These are phyloP conservation scores for Orthosia cruda DNA, from an alignment of 2,888 invertebrate species.

Conservation along the genomic window DNA sequence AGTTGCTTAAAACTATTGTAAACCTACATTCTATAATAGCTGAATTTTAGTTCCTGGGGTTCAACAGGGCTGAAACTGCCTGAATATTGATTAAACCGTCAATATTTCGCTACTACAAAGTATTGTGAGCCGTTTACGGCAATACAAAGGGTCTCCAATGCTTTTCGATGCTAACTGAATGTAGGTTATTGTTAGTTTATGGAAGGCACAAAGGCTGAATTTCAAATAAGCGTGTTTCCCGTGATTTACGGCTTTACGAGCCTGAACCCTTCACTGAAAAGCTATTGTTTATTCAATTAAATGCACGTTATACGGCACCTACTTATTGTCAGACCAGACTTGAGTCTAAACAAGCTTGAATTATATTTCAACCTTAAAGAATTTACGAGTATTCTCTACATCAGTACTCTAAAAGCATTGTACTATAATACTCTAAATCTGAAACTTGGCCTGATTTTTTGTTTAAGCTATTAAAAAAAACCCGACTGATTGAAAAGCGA, in stretches of 20 bases:
- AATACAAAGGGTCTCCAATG: constrained; percentile 50
- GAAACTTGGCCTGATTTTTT: no score
- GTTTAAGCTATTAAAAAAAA: no score
- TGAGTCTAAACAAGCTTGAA: constrained; percentile 5
- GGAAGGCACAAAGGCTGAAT: constrained; percentile 65
- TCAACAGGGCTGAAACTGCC: constrained; percentile 14
- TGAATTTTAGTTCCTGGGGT: background rate
- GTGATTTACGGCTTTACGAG: constrained; percentile 79
- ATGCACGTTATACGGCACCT: constrained; percentile 53
- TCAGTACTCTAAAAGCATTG: background rate
- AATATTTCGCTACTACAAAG: constrained; percentile 23
- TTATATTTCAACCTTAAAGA: constrained; percentile 15
- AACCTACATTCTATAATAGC: background rate
- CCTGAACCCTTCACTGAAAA: constrained; percentile 68
- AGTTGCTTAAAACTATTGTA: background rate
- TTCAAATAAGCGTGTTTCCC: constrained; percentile 71
- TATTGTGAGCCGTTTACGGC: constrained; percentile 27
- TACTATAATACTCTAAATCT: no score
- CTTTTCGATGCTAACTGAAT: constrained; percentile 54
- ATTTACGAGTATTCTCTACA: constrained; percentile 2
- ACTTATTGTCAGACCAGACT: constrained; percentile 47
- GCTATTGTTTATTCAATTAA: constrained; percentile 79
- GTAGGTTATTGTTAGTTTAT: constrained; percentile 66
- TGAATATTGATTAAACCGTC: constrained; percentile 35
- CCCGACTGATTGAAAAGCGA: no score